Base-by-base conservation (phyloP, 35 echinoderm and acorn worm species). In the Ophioderma brevispina region DNA sequence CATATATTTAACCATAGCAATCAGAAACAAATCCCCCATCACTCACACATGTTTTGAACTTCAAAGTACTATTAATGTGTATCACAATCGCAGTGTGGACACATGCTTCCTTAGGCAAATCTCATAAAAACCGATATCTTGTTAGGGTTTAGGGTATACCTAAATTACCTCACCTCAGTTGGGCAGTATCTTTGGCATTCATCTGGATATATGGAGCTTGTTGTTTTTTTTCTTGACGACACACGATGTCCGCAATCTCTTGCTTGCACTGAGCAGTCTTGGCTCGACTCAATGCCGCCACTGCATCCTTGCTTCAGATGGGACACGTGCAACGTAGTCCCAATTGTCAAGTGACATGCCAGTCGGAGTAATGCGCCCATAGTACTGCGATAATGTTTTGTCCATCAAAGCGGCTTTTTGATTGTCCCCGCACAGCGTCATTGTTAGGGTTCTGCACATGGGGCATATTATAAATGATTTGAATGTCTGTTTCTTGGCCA, bases 181-280 rank as follows among this genome's bases (percentile, higher is more conserved):
- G 93, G 87, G 55, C 96, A 98, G 34, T 86, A 85, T 31, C 93
- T 41, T 10, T 87, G 90, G 52, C 95, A 76, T 38, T 81, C 85
- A 34, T 39, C 37, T 0, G 96, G 96, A 90, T 93, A 99, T 1
- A 99, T n/a, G n/a, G n/a, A n/a, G n/a, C n/a, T n/a, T n/a, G 42
- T 39, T 77, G 82, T 30, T 84, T 80, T 38, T 93, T 70, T 34
- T 92, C 76, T 37, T 92, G 84, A 35, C 79, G 78, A 89, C 97
- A 99, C 18, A 95, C 90, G 13, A 77, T 91, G 80, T 99, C 94
- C 21, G 94, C 92, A 59, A 99, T 99, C 23, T 86, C 79, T 79
- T 99, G 93, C 75, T 99, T 99, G 89, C 97, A 99, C 35, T 92
- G 75, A 15, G 80, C 33, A 0, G 90, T 88, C 0, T 55, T 75